These are phyloP conservation scores for Danaus plexippus DNA, from an alignment of 1,140 invertebrate genomes.

Conservation along the genomic window DNA sequence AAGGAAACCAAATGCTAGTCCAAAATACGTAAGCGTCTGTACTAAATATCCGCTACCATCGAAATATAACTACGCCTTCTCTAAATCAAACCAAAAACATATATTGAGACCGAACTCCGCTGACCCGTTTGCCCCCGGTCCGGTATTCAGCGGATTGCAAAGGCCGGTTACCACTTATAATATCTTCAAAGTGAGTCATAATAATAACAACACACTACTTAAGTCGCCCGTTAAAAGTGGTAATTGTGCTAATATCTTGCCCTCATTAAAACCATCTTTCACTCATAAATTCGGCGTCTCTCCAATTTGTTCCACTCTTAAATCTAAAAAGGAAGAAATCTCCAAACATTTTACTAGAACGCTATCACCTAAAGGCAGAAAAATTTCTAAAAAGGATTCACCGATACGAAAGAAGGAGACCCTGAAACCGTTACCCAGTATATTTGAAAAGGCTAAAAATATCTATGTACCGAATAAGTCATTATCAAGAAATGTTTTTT, in stretches of 20 bases:
- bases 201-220: slow-evolving; percentile 58
- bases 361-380: slow-evolving; percentile 58
- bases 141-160: slow-evolving; percentile 65
- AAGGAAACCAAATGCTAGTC: slow-evolving; percentile 52
- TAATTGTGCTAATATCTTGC: slow-evolving; percentile 40
- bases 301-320: slow-evolving; percentile 42
- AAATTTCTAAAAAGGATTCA: slow-evolving; percentile 43
- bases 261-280: slow-evolving; percentile 59
- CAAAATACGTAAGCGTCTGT: slow-evolving; percentile 61
- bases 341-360: slow-evolving; percentile 41
- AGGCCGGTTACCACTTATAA: slow-evolving; percentile 59
- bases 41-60: slow-evolving; percentile 57
- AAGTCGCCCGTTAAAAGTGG: slow-evolving; percentile 52
- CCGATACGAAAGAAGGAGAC: slow-evolving; percentile 54
- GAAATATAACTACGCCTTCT: slow-evolving; percentile 54
- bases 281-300: slow-evolving; percentile 66
- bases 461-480: slow-evolving; percentile 67
- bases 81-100: slow-evolving; percentile 52
- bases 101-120: slow-evolving; percentile 51
- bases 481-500: slow-evolving; percentile 64
- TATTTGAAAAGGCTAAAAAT: slow-evolving; percentile 67
- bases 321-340: slow-evolving; percentile 55
- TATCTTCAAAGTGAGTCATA: slow-evolving; percentile 63
- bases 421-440: slow-evolving; percentile 51
- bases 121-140: slow-evolving; percentile 69